These are phyloP conservation scores for Mamestra brassicae DNA, from an alignment of 2,888 invertebrate genomes.

Conservation along the genomic window DNA sequence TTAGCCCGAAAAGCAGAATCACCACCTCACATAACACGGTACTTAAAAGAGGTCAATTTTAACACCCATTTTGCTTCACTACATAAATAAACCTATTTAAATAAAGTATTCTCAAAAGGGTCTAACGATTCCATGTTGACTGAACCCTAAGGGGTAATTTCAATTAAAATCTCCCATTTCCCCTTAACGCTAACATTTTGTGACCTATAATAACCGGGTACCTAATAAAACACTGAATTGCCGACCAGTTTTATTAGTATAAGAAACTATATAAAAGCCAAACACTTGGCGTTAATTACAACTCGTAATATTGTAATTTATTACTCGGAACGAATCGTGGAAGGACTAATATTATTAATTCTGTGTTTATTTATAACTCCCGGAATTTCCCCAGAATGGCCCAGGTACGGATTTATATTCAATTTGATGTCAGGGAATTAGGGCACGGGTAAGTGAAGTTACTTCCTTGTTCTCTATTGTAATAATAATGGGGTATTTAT, in stretches of 20 bases:
- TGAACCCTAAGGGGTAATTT: slow-evolving; percentile 49
- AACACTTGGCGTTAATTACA: slow-evolving; percentile 64
- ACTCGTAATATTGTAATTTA: slow-evolving; percentile 67
- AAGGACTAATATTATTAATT: slow-evolving; percentile 60
- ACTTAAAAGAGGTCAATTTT: slow-evolving; percentile 12
- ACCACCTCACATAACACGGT: background rate
- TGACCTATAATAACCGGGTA: slow-evolving; percentile 52
- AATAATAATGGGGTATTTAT: slow-evolving; percentile 9
- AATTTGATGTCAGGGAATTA: slow-evolving; percentile 47
- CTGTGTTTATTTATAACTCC: slow-evolving; percentile 55
- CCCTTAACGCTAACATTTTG: slow-evolving; percentile 46
- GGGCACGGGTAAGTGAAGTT: slow-evolving; percentile 8
- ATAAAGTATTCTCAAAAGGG: slow-evolving; percentile 32
- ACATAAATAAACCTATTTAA: slow-evolving; percentile 33
- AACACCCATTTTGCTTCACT: slow-evolving; percentile 12
- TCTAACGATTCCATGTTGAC: slow-evolving; percentile 32
- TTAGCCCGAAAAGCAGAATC: background rate
- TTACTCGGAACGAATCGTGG: slow-evolving; percentile 44
- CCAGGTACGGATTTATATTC: slow-evolving; percentile 38
- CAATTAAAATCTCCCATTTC: slow-evolving; percentile 52
- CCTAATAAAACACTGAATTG: slow-evolving; percentile 59
- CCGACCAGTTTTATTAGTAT: slow-evolving; percentile 63
- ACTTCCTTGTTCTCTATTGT: slow-evolving; percentile 9
- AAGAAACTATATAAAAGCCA: slow-evolving; percentile 67
- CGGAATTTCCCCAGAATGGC: slow-evolving; percentile 25